Evolutionary conservation across 2,888 invertebrate genomes (phyloP).

Genomic region (Pterostichus madidus): DNA sequence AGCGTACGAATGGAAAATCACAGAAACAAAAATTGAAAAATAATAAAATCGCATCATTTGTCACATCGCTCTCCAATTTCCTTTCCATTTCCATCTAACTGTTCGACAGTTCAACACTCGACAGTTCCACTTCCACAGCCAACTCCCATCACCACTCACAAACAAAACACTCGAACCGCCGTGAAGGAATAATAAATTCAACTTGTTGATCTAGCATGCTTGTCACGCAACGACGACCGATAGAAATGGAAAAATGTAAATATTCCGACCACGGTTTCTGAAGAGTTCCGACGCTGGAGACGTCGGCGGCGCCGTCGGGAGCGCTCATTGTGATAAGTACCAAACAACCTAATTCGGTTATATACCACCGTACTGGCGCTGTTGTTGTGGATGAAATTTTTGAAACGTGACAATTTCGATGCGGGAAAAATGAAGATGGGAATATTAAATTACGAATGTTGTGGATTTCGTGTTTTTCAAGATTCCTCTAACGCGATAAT

Average conservation of each 20-base stretch:
- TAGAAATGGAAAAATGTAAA: constrained; percentile 62
- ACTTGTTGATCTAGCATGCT: constrained; percentile 58
- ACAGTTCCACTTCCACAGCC: constrained; percentile 1
- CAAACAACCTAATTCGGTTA: constrained; percentile 65
- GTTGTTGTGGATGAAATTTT: constrained; percentile 54
- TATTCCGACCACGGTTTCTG: constrained; percentile 62
- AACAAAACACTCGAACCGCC: constrained; percentile 33
- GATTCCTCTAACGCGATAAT: background rate
- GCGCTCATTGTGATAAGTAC: constrained; percentile 64
- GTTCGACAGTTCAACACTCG: background rate
- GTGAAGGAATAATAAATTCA: constrained; percentile 51
- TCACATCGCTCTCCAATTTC: background rate
- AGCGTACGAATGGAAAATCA: no score
- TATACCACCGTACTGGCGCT: constrained; percentile 12
- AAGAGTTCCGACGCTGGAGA: constrained; percentile 6
- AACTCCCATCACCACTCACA: background rate
- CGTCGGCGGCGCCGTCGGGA: constrained; percentile 1
- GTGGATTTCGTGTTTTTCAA: background rate
- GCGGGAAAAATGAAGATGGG: constrained; percentile 24
- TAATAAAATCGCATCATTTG: constrained; percentile 7
- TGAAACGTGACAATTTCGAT: constrained; percentile 24
- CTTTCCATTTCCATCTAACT: no score
- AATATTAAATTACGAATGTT: constrained; percentile 18
- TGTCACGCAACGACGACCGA: constrained; percentile 29
- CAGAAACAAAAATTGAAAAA: background rate